Conservation (phyloP, 1,140 invertebrate species). For the Gryon sp. region DNA sequence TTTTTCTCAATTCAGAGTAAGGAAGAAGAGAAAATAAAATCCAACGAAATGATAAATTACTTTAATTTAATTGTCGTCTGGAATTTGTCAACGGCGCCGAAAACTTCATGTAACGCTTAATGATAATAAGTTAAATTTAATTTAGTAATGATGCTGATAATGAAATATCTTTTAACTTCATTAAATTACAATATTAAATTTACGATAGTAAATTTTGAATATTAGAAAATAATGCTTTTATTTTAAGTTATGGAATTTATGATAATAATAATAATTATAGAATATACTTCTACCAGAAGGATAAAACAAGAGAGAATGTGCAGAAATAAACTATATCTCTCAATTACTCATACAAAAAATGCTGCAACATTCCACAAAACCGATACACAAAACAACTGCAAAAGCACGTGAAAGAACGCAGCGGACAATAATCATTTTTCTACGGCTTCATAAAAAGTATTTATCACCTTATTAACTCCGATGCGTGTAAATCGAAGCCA, state of each 20-base stretch:
- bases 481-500: conserved; percentile 46
- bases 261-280: too few species aligned
- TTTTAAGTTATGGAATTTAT: too few species aligned
- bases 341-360: conserved; percentile 32
- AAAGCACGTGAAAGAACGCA: conserved; percentile 12
- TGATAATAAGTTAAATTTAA: conserved; percentile 1
- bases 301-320: too few species aligned
- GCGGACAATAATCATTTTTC: conserved; percentile 55
- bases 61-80: background rate
- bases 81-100: conserved; percentile 13
- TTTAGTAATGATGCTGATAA: background rate
- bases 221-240: too few species aligned
- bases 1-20: background rate
- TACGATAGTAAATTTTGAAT: too few species aligned
- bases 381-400: conserved; percentile 12
- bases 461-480: conserved; percentile 58
- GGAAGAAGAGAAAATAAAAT: conserved; percentile 10
- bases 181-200: too few species aligned
- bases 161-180: conserved; percentile 9
- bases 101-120: too few species aligned
- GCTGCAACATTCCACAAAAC: conserved; percentile 1
- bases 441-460: conserved; percentile 57
- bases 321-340: too few species aligned
- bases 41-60: conserved; percentile 14
- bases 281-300: too few species aligned